Base-by-base conservation (phyloP, 2,888 invertebrate genomes). In the Neoscelio sp. region DNA sequence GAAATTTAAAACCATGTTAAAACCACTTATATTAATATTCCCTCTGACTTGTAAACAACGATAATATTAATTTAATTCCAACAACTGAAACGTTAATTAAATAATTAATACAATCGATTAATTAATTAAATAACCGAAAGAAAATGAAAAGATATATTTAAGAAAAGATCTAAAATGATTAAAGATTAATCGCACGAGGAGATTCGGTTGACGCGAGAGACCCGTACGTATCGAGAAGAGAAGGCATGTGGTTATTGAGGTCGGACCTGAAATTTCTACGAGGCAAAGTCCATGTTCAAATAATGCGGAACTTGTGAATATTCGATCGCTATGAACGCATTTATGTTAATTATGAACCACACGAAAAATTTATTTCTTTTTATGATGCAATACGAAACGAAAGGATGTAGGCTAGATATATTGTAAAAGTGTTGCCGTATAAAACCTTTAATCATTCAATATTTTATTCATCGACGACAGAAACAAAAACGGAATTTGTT, bases 221-320 rank as follows among this genome's bases (percentile, higher is more conserved):
- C 46, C 35, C 26, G 18, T 35, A 26, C 13, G 23, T 33, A 35
- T 5, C 30, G 56, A 12, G 33, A 18, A 46, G 58, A 70, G 58
- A 71, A 62, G 71, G 62, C 71, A 71, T 44, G 62, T 62, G 62
- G 62, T 60, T 71, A 71, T 71, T 71, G 52, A 71, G 71, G 71
- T 73, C 71, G 62, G n/a, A 18, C 44, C 62, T 73, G 62, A 64
- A 73, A 73, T 73, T 73, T 64, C 71, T 73, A 62, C 54, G 18
- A 64, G 54, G 20, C 71, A 64, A 73, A 73, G 71, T 73, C 71
- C 71, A 60, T 46, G 38, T 13, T 62, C 35, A 33, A 62, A 54
- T 62, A 73, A 62, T 33, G 71, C 71, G 71, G 71, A 73, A 71
- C 71, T 54, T 5, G 52, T 54, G 52, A 38, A 73, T 62, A 60